A percentile compares a stretch with the other conserved stretches of the same genome.
These are phyloP conservation scores for Lemur catta DNA, from an alignment of 2,797 vertebrate genomes.

Conservation along the genomic window DNA sequence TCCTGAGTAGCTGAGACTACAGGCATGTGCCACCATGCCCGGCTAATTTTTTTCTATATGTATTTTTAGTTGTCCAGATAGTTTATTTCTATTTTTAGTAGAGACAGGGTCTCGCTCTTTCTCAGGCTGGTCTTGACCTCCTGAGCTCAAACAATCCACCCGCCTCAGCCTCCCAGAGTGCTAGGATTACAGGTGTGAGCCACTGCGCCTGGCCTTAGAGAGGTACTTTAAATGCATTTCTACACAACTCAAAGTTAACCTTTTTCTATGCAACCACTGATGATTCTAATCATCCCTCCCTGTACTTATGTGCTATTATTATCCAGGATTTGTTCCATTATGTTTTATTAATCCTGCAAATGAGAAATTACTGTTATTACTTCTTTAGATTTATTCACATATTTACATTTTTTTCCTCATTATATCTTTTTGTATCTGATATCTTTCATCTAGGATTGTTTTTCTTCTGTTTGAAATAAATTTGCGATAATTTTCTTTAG, in stretches of 20 bases:
- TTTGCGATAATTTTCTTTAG: background rate
- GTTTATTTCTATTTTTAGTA: no score
- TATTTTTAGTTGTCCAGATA: no score
- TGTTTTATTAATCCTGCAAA: constrained; percentile 18
- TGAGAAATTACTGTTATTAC: background rate
- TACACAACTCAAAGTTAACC: background rate
- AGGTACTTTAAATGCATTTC: background rate
- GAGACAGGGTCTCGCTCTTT: no score
- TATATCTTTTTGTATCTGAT: background rate
- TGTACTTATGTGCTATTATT: background rate
- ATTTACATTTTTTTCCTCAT: background rate
- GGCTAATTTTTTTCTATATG: no score
- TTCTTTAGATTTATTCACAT: background rate
- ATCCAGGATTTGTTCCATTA: background rate
- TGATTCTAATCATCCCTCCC: background rate
- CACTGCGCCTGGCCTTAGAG: background rate
- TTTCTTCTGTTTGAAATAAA: constrained; percentile 39
- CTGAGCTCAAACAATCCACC: no score
- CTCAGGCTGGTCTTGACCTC: no score
- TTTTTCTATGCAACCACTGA: background rate
- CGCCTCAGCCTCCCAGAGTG: no score
- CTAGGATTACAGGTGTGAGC: no score
- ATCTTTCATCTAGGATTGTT: background rate
- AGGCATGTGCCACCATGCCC: no score
- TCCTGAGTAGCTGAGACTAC: no score